These are phyloP conservation scores for Selene dorsalis DNA, from an alignment of 2,797 vertebrate genomes.

Conservation along the genomic window DNA sequence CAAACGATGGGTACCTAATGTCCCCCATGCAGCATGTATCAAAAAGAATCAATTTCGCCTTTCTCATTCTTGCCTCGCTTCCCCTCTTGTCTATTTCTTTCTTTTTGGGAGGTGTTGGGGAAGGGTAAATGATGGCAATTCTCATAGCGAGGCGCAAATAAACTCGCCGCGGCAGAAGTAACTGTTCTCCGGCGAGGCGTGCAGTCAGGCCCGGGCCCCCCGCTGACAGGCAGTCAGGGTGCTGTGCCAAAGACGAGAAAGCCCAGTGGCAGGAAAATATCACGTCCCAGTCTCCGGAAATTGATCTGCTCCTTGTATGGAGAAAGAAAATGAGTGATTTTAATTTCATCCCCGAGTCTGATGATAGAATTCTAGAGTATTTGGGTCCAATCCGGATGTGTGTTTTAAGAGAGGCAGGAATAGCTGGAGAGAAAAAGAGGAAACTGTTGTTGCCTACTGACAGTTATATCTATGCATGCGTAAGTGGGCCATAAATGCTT, in stretches of 20 bases:
- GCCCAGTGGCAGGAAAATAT: slow-evolving; percentile 87
- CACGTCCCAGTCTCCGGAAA: slow-evolving; percentile 87
- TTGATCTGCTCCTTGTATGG: slow-evolving; percentile 88
- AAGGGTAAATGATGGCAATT: slow-evolving; percentile 90
- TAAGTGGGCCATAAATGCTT: slow-evolving; percentile 82
- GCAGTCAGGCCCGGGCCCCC: slow-evolving; percentile 82
- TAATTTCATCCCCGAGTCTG: slow-evolving; percentile 84
- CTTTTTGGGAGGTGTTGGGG: slow-evolving; percentile 80
- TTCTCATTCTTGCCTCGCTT: slow-evolving; percentile 78
- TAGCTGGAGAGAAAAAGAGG: slow-evolving; percentile 68
- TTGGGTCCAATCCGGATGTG: slow-evolving; percentile 75
- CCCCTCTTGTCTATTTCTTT: slow-evolving; percentile 82
- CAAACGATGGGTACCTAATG: slow-evolving; percentile 81
- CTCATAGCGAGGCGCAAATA: slow-evolving; percentile 88
- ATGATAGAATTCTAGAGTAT: slow-evolving; percentile 83
- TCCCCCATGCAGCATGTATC: slow-evolving; percentile 78
- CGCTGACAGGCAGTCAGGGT: slow-evolving; percentile 85
- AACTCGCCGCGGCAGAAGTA: slow-evolving; percentile 87
- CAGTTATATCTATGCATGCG: slow-evolving; percentile 82
- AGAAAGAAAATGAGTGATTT: slow-evolving; percentile 87
- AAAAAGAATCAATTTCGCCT: slow-evolving; percentile 83
- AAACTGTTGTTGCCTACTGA: slow-evolving; percentile 70
- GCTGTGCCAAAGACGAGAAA: slow-evolving; percentile 85
- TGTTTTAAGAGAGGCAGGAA: slow-evolving; percentile 75
- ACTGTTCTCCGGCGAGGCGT: slow-evolving; percentile 86